Conservation (phyloP, 2,888 invertebrate species). For the Noctua janthina region DNA sequence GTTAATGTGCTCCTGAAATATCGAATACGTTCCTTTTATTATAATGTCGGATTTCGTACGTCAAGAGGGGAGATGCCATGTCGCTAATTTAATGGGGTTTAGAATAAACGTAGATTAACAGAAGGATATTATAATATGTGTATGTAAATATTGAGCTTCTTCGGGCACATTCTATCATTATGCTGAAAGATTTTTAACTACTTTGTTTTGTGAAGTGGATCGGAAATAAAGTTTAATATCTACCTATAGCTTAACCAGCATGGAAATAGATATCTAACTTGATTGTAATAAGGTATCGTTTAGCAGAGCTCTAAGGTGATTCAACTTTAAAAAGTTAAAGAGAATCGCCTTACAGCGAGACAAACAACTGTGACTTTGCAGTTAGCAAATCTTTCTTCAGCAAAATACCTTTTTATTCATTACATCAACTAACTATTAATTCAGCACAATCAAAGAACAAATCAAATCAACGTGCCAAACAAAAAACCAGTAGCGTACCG, state of each 20-base stretch:
- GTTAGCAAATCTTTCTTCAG: slow-evolving; percentile 1
- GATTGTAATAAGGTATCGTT: neutral
- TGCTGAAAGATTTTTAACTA: neutral
- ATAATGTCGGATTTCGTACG: slow-evolving; percentile 61
- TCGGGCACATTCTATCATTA: neutral
- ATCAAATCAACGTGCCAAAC: slow-evolving; percentile 52
- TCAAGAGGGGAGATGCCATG: slow-evolving; percentile 63
- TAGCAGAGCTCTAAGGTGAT: neutral
- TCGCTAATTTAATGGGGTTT: slow-evolving; percentile 55
- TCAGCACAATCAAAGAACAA: slow-evolving; percentile 43
- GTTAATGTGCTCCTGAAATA: slow-evolving; percentile 73
- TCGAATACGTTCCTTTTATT: slow-evolving; percentile 66
- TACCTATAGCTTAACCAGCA: neutral
- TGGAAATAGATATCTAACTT: neutral
- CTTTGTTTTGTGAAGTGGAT: neutral
- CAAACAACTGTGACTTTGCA: slow-evolving; percentile 1
- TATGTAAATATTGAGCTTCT: slow-evolving; percentile 38
- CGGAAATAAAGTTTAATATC: neutral
- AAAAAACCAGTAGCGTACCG: slow-evolving; percentile 59
- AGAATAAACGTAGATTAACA: slow-evolving; percentile 53
- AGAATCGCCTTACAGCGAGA: neutral
- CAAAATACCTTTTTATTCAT: slow-evolving; percentile 13
- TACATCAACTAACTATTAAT: slow-evolving; percentile 30
- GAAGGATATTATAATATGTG: slow-evolving; percentile 11
- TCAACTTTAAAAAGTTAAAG: neutral